These are phyloP conservation scores for Danaus plexippus DNA, from an alignment of 1,140 invertebrate species.

Conservation along the genomic window DNA sequence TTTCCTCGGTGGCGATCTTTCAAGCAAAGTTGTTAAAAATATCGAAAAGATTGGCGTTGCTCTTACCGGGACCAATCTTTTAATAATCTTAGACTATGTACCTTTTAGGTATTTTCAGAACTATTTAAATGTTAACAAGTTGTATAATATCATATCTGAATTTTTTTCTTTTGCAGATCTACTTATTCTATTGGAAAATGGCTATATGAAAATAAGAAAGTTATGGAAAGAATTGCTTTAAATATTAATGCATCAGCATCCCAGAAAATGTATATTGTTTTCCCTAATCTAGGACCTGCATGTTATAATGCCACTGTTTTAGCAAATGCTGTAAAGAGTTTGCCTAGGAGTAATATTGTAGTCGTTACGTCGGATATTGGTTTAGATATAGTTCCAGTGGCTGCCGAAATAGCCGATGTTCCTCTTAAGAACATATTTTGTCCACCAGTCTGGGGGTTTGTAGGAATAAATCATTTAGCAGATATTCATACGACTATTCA, in stretches of 20 bases:
- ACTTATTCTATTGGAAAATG: slow-evolving; percentile 45
- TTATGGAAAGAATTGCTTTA: slow-evolving; percentile 44
- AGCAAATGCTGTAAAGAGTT: slow-evolving; percentile 42
- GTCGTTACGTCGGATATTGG: slow-evolving; percentile 68
- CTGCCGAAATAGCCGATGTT: slow-evolving; percentile 55
- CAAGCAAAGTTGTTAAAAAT: slow-evolving; percentile 46
- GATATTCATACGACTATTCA: slow-evolving; percentile 64
- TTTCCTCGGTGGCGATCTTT: slow-evolving; percentile 36
- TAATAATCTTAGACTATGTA: slow-evolving; percentile 53
- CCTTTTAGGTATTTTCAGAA: slow-evolving; percentile 45
- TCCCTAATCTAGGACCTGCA: slow-evolving; percentile 64
- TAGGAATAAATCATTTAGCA: slow-evolving; percentile 67
- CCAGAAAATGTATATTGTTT: slow-evolving; percentile 50
- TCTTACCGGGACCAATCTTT: slow-evolving; percentile 46
- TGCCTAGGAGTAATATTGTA: slow-evolving; percentile 61
- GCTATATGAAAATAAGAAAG: slow-evolving; percentile 44
- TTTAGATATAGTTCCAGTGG: slow-evolving; percentile 42
- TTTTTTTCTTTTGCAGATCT: slow-evolving; percentile 11
- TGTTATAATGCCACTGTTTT: slow-evolving; percentile 69
- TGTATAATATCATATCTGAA: neutral
- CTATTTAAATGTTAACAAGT: slow-evolving; percentile 4
- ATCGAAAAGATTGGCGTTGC: slow-evolving; percentile 54
- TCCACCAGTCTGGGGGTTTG: slow-evolving; percentile 73
- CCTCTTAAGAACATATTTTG: slow-evolving; percentile 62
- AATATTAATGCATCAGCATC: slow-evolving; percentile 63